Evolutionary conservation across 2,888 invertebrate genomes (phyloP).

Genomic region (Tipula confusa): DNA sequence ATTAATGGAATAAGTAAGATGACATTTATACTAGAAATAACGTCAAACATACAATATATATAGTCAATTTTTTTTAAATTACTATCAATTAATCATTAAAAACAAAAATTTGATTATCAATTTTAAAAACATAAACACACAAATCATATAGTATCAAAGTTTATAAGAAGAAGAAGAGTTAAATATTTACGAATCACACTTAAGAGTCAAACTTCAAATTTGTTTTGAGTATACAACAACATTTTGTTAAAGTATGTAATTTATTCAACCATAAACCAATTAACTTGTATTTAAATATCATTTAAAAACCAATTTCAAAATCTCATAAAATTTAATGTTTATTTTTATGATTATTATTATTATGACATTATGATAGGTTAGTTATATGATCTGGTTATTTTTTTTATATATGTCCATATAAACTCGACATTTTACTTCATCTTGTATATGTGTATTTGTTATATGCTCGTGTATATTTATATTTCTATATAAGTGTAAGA

Average conservation of each 20-base stretch:
- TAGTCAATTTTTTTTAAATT: too few species aligned
- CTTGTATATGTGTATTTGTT: not conserved
- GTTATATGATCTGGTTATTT: not conserved
- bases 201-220: not conserved
- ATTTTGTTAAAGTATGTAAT: not conserved
- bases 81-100: too few species aligned
- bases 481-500: not conserved
- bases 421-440: not conserved
- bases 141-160: not conserved
- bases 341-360: conserved; percentile 20
- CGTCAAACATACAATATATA: too few species aligned
- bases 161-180: not conserved
- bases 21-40: too few species aligned
- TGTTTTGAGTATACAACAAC: not conserved
- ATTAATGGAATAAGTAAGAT: too few species aligned
- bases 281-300: not conserved
- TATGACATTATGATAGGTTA: conserved; percentile 6
- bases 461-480: not conserved
- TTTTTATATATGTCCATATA: not conserved
- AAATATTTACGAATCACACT: not conserved
- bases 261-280: conserved; percentile 25
- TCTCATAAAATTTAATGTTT: conserved; percentile 12
- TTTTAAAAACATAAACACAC: not conserved
- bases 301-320: conserved; percentile 9
- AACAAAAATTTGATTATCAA: not conserved